Base-by-base conservation (phyloP, 2,888 invertebrate species). In the Cephus pulcher region DNA sequence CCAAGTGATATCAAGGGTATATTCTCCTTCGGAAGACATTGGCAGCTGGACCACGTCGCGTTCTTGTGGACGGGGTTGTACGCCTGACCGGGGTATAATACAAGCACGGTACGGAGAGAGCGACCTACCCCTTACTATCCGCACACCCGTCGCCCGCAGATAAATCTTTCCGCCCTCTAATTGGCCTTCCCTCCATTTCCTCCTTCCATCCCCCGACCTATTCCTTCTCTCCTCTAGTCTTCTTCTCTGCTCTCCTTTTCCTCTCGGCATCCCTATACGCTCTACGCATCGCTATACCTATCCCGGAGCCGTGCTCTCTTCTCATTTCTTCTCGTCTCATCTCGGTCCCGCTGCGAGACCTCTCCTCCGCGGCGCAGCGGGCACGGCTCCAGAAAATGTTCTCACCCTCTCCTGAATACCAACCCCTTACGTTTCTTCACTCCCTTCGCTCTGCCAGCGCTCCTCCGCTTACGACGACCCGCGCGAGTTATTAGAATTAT, bases 121-220 rank as follows among this genome's bases (percentile, higher is more conserved):
- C 82, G 82, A 84, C 84, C 88, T 87, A 87, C 90, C 89, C 88
- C 87, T 86, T 86, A 86, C 88, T 85, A 90, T 89, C 86, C 89
- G 90, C 88, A 87, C 91, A 91, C 89, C 91, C 91, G 91, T 91
- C 89, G 89, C 90, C 89, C 90, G 86, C 86, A 91, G 90, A 91
- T 91, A 91, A 91, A 91, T 91, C 91, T 91, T 89, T 83, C 89
- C 89, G 89, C 90, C 90, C 91, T 91, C 91, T 91, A 91, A 91
- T 91, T 91, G 91, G 91, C 89, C 91, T 90, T 91, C 90, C 89
- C 90, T 90, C 89, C 87, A 87, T 88, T 90, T 89, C 88, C 90
- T 88, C 88, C 85, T 88, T 86, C 87, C 89, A 87, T 86, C 84
- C 84, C 86, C 82, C 89, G 85, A 86, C 84, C 88, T 86, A 83